Base-by-base conservation (phyloP, 2,797 vertebrate species). In the Sphenopsis melanotis region DNA sequence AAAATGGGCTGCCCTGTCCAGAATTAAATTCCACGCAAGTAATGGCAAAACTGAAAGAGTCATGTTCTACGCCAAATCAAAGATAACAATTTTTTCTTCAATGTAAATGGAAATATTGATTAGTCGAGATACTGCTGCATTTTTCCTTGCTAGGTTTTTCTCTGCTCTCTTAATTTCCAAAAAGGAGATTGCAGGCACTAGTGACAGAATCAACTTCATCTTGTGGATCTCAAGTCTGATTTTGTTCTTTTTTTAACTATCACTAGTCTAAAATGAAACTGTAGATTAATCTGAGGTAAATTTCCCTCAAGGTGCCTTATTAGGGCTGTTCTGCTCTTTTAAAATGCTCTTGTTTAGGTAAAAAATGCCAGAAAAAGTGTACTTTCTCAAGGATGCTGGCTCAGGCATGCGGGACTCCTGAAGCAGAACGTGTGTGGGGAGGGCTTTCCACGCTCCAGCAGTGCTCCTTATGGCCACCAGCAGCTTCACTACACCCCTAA, bases 171-270 rank as follows among this genome's bases (percentile, higher is more conserved):
- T 71, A 26, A 47, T 63, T 87, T 85, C 29, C 8, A 17, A 57
- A 74, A 66, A 30, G 56, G 10, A 71, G 2, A 18, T 18, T 47
- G 22, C 37, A 68, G 49, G 9, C 41, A 27, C 14, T 36, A 63
- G 26, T 3, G 53, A 63, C n/a, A 75, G 2, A 34, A 79, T 34
- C 34, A 8, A 5, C 30, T 85, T 82, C 8, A 23, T 23, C 32
- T 60, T 56, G 12, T 20, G 47, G 42, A n/a, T 22, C 5, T 12
- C 0, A 0, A 86, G 4, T 49, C 26, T 66, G 18, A 5, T 66
- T 93, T 77, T 80, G 46, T 56, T 76, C 49, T 83, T 74, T 81
- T 30, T 39, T 34, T 57, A 44, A 34, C 10, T 78, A 81, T 61
- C 46, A 52, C 47, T 21, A 22, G 32, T 37, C 21, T 80, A 72